phyloP scores from a whole-genome alignment of 1,140 invertebrate species.

The Drosophila busckii region DNA sequence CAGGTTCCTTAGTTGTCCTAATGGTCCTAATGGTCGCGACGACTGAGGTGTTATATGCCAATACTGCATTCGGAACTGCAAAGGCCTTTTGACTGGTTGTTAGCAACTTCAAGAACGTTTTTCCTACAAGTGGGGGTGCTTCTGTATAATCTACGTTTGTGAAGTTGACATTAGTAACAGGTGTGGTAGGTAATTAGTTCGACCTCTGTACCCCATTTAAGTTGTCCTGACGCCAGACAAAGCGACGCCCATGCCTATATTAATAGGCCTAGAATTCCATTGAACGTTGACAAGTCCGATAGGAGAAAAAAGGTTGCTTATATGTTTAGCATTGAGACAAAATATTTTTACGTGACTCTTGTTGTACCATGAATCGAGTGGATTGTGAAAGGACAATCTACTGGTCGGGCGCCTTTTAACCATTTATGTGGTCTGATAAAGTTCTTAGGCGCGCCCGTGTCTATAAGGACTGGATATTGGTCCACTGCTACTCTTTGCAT shows the following conservation, averaged over 20 bases:
- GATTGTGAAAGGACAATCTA: neutral
- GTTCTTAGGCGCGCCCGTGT: slow-evolving; percentile 5
- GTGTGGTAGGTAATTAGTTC: too few relatives aligned
- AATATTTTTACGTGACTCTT: neutral
- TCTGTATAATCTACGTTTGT: neutral
- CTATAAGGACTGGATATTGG: neutral
- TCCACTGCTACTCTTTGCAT: neutral
- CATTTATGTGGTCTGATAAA: neutral
- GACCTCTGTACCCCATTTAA: neutral
- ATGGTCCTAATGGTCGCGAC: neutral
- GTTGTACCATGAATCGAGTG: slow-evolving; percentile 1
- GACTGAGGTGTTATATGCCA: neutral
- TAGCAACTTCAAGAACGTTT: neutral
- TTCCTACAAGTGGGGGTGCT: neutral
- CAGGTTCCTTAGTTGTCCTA: neutral
- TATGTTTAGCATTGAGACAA: neutral
- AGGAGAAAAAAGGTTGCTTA: neutral
- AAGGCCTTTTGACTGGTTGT: neutral
- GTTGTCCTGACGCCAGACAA: too few relatives aligned
- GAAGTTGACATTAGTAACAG: too few relatives aligned
- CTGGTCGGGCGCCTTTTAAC: neutral
- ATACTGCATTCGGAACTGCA: too few relatives aligned
- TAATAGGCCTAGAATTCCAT: too few relatives aligned
- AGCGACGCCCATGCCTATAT: too few relatives aligned
- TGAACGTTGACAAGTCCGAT: too few relatives aligned